These are phyloP conservation scores for Mesocricetus auratus DNA, from an alignment of 2,113 vertebrate genomes.

Conservation along the genomic window DNA sequence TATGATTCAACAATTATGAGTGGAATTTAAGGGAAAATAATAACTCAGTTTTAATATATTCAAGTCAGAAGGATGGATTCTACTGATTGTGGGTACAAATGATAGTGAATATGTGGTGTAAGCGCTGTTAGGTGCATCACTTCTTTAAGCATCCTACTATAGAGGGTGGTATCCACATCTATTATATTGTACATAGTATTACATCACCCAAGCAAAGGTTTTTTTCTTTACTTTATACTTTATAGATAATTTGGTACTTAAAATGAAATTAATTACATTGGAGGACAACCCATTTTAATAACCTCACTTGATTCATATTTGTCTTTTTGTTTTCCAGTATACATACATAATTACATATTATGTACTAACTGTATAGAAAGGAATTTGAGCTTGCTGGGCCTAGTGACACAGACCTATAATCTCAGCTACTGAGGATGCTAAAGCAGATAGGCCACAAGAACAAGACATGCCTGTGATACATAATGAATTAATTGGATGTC, in stretches of 20 bases:
- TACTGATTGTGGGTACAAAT: neutral
- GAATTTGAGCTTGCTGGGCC: neutral
- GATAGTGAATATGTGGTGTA: neutral
- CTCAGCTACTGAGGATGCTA: neutral
- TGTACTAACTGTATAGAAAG: neutral
- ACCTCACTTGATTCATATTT: neutral
- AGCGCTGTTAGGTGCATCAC: neutral
- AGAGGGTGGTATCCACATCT: neutral
- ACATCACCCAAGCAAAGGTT: neutral
- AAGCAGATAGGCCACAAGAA: neutral
- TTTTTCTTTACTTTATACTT: neutral
- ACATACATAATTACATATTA: neutral
- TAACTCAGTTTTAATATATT: constrained; percentile 41
- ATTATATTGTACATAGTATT: neutral
- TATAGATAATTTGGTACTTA: neutral
- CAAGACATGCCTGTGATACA: neutral
- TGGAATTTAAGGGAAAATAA: constrained; percentile 23
- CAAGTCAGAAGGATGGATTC: neutral
- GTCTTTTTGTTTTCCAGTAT: neutral
- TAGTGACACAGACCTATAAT: neutral
- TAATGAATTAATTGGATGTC: neutral
- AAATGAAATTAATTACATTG: constrained; percentile 16
- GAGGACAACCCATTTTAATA: neutral
- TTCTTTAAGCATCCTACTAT: neutral
- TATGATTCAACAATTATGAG: neutral